Percentiles rank a stretch among this genome's conserved stretches.
Evolutionary conservation across 2,888 invertebrate species (phyloP).

Genomic region (Hoplodrina blanda): DNA sequence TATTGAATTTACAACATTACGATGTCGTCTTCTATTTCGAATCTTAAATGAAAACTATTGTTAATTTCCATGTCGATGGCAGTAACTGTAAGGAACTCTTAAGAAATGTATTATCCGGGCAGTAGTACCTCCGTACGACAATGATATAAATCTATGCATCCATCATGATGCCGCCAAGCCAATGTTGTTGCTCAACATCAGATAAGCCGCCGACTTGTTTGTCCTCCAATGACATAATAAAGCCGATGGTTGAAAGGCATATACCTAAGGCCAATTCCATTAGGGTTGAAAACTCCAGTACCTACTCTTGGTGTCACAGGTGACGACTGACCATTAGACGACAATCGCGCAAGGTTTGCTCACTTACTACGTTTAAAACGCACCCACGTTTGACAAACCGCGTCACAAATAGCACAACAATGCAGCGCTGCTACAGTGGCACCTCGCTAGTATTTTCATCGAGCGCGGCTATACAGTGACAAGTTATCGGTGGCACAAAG

Average conservation of each 20-base stretch:
- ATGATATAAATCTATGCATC: too few species aligned
- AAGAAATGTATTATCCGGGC: neutral
- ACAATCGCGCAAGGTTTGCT: neutral
- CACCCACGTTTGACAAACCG: neutral
- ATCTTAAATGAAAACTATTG: neutral
- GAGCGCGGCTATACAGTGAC: constrained; percentile 61
- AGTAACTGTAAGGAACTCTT: too few species aligned
- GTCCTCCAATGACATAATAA: too few species aligned
- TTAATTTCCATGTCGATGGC: neutral
- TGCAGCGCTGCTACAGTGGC: neutral
- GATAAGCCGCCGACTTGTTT: too few species aligned
- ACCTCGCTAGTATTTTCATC: constrained; percentile 43
- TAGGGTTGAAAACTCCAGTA: too few species aligned
- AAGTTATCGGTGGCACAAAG: constrained; percentile 69
- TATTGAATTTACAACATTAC: constrained; percentile 16
- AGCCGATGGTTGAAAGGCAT: too few species aligned
- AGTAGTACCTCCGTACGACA: too few species aligned
- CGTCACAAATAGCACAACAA: constrained; percentile 27
- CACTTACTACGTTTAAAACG: neutral
- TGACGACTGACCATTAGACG: neutral
- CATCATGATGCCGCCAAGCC: too few species aligned
- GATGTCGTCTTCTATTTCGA: constrained; percentile 3
- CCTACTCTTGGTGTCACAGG: neutral
- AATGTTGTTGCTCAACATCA: too few species aligned
- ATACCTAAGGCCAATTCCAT: too few species aligned